Evolutionary conservation across 2,113 vertebrate species (phyloP), one percentile per base, ranked within the genome.

Genomic region (Gnathonemus echidnorhynchus): DNA sequence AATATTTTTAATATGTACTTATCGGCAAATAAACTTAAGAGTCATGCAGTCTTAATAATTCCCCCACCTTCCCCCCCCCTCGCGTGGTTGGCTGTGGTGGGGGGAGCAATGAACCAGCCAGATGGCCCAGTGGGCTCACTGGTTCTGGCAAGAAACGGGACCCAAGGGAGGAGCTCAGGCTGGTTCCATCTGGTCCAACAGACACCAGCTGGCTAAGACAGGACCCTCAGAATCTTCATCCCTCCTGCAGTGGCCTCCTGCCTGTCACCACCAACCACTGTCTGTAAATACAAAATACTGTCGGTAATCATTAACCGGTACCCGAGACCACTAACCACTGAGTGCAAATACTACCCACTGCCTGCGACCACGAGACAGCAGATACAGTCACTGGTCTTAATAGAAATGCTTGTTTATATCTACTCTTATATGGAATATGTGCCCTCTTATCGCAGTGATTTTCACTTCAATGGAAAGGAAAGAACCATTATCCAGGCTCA

Each of bases 141-240:
- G 42, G 83, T 21, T 85, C 83, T 85, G 83, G 83, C 83, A 85
- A 45, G 45, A 85, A 85, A 85, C 83, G 48, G 83, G 83, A 85
- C 83, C 83, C 83, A 85, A 48, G 83, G 83, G 83, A 85, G 83
- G 83, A 85, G 83, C 83, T 85, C 83, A 48, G 83, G 35, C 83
- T 85, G 83, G 83, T 48, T 85, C 83, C 83, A 85, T 85, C 83
- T 85, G 83, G 83, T 85, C 83, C 83, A 85, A 85, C 83, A 85
- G 83, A 85, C 83, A 85, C 83, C 83, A 85, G 83, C 83, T 85
- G 83, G 35, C 83, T 85, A 45, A 85, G 83, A 85, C 83, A 48
- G 83, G 45, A 45, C 83, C 48, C 83, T 85, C 83, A 45, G 24
- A 85, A 85, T 85, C 45, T 46, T 4, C 21, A 46, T 45, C 21